Conservation (phyloP, 2,797 vertebrate genomes). For the Lagocephalus sceleratus region DNA sequence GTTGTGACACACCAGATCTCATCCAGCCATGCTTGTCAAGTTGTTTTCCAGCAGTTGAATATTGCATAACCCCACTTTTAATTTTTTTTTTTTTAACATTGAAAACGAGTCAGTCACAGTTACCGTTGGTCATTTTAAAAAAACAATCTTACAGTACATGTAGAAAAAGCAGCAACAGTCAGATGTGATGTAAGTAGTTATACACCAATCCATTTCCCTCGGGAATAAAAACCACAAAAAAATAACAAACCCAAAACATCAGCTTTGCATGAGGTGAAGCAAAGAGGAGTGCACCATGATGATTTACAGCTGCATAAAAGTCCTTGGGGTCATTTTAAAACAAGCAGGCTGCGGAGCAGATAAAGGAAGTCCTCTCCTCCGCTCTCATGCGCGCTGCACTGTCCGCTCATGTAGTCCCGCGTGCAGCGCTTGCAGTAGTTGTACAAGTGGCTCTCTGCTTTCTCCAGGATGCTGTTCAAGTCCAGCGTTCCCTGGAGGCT, state of each 20-base stretch:
- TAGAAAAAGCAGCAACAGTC: conserved; percentile 14
- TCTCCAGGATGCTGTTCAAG: conserved; percentile 74
- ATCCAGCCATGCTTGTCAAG: neutral
- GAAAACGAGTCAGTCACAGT: neutral
- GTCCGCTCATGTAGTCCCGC: conserved; percentile 62
- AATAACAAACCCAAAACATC: no score
- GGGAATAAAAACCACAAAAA: conserved; percentile 20
- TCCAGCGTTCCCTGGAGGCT: conserved; percentile 80
- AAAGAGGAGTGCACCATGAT: no score
- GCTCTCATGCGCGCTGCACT: conserved; percentile 46
- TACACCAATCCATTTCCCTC: conserved; percentile 26
- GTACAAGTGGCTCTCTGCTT: conserved; percentile 77
- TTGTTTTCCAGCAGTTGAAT: conserved; percentile 8
- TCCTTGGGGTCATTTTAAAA: conserved; percentile 59
- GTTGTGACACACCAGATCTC: conserved; percentile 33
- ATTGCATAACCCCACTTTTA: conserved; percentile 25
- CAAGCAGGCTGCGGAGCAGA: conserved; percentile 76
- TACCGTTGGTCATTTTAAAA: conserved; percentile 9
- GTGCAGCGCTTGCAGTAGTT: conserved; percentile 78
- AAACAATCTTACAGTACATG: conserved; percentile 30
- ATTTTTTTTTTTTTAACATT: neutral
- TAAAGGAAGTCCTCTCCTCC: conserved; percentile 72
- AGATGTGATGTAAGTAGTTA: conserved; percentile 30
- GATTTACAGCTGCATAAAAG: conserved; percentile 7
- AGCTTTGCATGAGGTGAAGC: conserved; percentile 5